Evolutionary conservation across 2,888 invertebrate genomes (phyloP).

Genomic region (Drosophila monieri): DNA sequence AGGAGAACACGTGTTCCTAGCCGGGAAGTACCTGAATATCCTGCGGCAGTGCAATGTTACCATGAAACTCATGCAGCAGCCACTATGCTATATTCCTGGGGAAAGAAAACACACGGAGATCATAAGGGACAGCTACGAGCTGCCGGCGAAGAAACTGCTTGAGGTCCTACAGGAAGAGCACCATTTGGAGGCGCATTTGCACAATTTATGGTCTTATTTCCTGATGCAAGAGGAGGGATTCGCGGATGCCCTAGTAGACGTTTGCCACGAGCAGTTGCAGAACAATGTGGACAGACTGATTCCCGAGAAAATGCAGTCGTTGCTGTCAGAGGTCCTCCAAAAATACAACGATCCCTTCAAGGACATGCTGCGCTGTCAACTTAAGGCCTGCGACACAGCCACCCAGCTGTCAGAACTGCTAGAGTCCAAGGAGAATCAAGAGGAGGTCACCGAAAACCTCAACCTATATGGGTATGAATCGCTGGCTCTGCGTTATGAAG

Average conservation of each 20-base stretch:
- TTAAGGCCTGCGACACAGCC: constrained; percentile 43
- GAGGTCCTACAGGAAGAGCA: constrained; percentile 39
- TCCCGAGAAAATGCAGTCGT: constrained; percentile 38
- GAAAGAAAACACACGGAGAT: constrained; percentile 27
- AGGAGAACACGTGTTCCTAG: constrained; percentile 41
- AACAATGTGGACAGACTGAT: constrained; percentile 32
- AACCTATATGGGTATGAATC: constrained; percentile 51
- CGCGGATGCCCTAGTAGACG: constrained; percentile 23
- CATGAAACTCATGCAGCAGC: constrained; percentile 49
- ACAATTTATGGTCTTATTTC: constrained; percentile 50
- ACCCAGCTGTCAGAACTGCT: constrained; percentile 37
- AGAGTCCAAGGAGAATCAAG: neutral
- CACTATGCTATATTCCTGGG: constrained; percentile 40
- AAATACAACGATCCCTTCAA: constrained; percentile 41
- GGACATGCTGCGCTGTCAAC: constrained; percentile 47
- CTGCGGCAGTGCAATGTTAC: constrained; percentile 60
- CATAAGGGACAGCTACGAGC: constrained; percentile 52
- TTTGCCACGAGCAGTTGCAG: constrained; percentile 27
- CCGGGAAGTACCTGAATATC: constrained; percentile 65
- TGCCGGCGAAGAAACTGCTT: constrained; percentile 51
- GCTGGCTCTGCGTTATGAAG: constrained; percentile 45
- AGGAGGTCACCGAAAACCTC: constrained; percentile 10
- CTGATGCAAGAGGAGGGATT: constrained; percentile 46
- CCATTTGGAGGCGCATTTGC: constrained; percentile 43
- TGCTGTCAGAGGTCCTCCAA: constrained; percentile 32